Percentiles rank a stretch among this genome's conserved stretches.
Conservation (phyloP, 1,140 invertebrate genomes). For the Cherax destructor region DNA sequence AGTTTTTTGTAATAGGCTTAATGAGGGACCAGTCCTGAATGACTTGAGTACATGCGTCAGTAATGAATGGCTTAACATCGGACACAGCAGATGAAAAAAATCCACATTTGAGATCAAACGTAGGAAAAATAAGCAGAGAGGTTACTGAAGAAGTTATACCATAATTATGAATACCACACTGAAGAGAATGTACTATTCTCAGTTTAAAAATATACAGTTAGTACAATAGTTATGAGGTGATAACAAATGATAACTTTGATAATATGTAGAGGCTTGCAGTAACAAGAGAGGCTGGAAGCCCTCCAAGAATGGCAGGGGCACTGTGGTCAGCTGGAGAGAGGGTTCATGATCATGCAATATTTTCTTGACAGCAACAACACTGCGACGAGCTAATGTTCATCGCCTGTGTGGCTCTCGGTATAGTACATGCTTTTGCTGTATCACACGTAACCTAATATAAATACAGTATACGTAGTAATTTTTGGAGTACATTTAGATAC, state of each 20-base stretch:
- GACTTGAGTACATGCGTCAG: background rate
- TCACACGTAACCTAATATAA: conserved; percentile 22
- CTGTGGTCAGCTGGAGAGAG: conserved; percentile 3
- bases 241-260: no score
- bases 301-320: background rate
- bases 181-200: no score
- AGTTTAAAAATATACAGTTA: no score
- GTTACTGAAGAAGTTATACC: no score
- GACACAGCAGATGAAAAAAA: no score
- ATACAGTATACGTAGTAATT: background rate
- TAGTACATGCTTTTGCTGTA: conserved; percentile 27
- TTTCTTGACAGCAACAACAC: conserved; percentile 9
- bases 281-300: background rate
- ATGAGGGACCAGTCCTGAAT: background rate
- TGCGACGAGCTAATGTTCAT: conserved; percentile 44
- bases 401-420: conserved; percentile 35
- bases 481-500: conserved; percentile 8
- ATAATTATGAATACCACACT: no score
- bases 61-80: background rate
- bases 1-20: background rate
- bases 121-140: no score
- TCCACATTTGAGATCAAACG: no score
- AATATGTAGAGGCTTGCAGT: no score
- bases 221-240: no score
- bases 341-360: conserved; percentile 2